These are phyloP conservation scores for Felis chaus DNA, from an alignment of 2,113 vertebrate species.

Conservation along the genomic window DNA sequence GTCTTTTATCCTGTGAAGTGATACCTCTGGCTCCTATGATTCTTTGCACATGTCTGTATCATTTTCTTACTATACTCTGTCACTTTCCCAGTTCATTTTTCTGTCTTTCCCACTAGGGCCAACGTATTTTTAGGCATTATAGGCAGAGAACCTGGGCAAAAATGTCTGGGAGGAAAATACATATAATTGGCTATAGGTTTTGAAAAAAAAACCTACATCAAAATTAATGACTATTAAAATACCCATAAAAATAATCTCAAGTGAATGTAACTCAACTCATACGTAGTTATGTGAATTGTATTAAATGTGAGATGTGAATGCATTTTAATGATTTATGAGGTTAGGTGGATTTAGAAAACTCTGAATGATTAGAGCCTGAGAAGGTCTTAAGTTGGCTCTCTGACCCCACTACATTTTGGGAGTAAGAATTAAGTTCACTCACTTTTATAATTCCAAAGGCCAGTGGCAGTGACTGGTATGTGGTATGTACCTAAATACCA, in stretches of 20 bases:
- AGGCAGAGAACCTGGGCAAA: not conserved
- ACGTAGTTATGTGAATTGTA: not conserved
- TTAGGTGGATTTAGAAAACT: not conserved
- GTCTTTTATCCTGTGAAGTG: not conserved
- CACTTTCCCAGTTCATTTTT: not conserved
- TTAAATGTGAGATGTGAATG: not conserved
- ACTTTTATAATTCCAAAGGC: not conserved
- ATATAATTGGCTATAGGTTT: not conserved
- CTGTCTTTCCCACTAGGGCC: not conserved
- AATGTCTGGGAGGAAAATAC: not conserved
- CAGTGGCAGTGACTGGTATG: not conserved
- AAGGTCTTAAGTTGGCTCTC: not conserved
- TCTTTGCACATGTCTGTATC: not conserved
- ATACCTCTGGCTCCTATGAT: not conserved
- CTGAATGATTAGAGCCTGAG: not conserved
- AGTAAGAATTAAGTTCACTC: not conserved
- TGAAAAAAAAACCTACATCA: not conserved
- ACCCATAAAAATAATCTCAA: not conserved
- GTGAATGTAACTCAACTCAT: not conserved
- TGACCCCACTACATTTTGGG: not conserved
- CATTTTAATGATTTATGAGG: not conserved
- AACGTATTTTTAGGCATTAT: not conserved
- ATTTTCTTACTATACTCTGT: not conserved
- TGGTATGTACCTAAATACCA: not conserved
- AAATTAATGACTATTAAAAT: slow-evolving; percentile 27